Conservation (phyloP, 2,797 vertebrate genomes). For the Chaenodraco wilsoni region DNA sequence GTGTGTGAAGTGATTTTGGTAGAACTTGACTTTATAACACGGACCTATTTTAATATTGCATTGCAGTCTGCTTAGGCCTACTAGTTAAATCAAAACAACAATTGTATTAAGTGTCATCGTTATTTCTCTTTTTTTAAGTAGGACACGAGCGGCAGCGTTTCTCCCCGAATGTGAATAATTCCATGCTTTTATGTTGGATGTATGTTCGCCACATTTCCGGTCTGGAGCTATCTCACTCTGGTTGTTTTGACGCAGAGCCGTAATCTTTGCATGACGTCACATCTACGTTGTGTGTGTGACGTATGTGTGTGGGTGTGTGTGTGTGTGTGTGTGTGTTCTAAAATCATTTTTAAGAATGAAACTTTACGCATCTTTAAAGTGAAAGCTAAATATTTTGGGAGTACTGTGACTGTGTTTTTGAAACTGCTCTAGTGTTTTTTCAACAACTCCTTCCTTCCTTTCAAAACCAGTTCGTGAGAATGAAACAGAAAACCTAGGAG, state of each 20-base stretch:
- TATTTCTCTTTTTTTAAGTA: too few relatives aligned
- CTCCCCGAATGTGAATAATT: not conserved
- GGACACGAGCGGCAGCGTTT: too few relatives aligned
- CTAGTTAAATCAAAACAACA: too few relatives aligned
- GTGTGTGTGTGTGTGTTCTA: not conserved
- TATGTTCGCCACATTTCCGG: not conserved
- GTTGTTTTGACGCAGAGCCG: not conserved
- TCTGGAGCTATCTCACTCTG: not conserved
- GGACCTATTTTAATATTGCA: too few relatives aligned
- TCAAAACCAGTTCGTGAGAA: not conserved
- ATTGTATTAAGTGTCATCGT: too few relatives aligned
- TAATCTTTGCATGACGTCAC: constrained; percentile 11
- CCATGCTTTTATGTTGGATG: constrained; percentile 13
- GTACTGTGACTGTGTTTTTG: not conserved
- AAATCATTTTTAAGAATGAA: too few relatives aligned
- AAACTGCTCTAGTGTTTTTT: not conserved
- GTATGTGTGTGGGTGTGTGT: not conserved
- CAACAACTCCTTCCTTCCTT: constrained; percentile 17
- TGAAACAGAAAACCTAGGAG: not conserved
- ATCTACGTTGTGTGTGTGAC: not conserved
- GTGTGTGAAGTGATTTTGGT: too few relatives aligned
- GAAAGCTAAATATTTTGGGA: too few relatives aligned
- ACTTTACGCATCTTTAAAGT: too few relatives aligned
- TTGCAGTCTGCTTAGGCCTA: too few relatives aligned
- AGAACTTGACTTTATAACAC: too few relatives aligned